A percentile compares a stretch with the other conserved stretches of the same genome.
Conservation (phyloP, 2,797 vertebrate genomes). For the Trachurus trachurus region DNA sequence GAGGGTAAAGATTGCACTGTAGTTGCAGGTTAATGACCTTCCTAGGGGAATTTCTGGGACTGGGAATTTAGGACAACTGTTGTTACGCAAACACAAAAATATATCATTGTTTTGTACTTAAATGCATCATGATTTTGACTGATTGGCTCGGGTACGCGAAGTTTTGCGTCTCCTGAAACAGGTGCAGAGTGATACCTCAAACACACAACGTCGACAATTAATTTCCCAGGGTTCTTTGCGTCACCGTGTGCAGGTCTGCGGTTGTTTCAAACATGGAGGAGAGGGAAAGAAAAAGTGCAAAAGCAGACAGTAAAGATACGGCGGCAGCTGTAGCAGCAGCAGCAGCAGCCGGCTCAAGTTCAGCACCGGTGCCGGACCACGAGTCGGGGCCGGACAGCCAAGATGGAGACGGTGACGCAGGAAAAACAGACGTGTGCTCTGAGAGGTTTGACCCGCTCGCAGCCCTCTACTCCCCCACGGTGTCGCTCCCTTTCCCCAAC, state of each 20-base stretch:
- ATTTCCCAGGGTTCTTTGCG: slow-evolving; percentile 52
- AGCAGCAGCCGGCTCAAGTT: slow-evolving; percentile 10
- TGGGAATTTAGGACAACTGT: fast-evolving
- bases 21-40: fast-evolving
- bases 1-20: background rate
- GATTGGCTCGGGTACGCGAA: background rate
- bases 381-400: slow-evolving; percentile 11
- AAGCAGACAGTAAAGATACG: slow-evolving; percentile 11
- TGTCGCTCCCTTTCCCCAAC: slow-evolving; percentile 89
- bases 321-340: too few relatives aligned
- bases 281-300: slow-evolving; percentile 55
- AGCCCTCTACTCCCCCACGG: slow-evolving; percentile 89
- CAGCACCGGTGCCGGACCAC: slow-evolving; percentile 32
- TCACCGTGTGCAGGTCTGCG: slow-evolving; percentile 48
- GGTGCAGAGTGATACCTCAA: slow-evolving; percentile 23
- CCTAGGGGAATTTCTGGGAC: background rate
- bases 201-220: too few relatives aligned
- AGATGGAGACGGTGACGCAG: slow-evolving; percentile 61
- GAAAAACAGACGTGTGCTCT: slow-evolving; percentile 89
- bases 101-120: fast-evolving
- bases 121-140: fast-evolving
- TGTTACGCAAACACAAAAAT: too few relatives aligned
- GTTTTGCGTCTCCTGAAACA: background rate
- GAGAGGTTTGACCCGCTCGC: slow-evolving; percentile 92
- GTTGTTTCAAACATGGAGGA: slow-evolving; percentile 91